Conservation (phyloP, 2,888 invertebrate species). For the Scotopteryx bipunctaria region DNA sequence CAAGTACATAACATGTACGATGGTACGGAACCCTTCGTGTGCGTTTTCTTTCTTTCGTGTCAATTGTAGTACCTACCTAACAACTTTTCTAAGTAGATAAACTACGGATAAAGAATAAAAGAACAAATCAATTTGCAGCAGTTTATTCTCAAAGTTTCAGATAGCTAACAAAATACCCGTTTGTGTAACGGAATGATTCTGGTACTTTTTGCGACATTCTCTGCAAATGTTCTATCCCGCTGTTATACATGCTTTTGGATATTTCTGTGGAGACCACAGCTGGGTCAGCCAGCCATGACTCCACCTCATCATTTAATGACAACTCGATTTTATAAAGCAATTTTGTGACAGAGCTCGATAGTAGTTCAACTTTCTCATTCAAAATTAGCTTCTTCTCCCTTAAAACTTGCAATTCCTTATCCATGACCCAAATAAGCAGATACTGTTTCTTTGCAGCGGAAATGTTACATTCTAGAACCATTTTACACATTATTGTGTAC, state of each 20-base stretch:
- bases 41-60: too few relatives aligned
- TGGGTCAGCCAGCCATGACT: conserved; percentile 80
- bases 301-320: conserved; percentile 69
- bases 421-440: conserved; percentile 85
- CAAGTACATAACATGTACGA: too few relatives aligned
- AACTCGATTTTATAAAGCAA: conserved; percentile 81
- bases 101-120: too few relatives aligned
- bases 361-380: conserved; percentile 60
- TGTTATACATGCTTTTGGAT: conserved; percentile 83
- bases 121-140: not conserved
- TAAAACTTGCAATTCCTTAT: conserved; percentile 82
- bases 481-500: conserved; percentile 79
- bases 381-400: conserved; percentile 55
- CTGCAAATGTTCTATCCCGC: conserved; percentile 80
- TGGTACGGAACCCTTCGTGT: too few relatives aligned
- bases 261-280: conserved; percentile 78
- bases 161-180: conserved; percentile 84
- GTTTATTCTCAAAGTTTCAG: conserved; percentile 66
- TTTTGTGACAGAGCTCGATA: conserved; percentile 79
- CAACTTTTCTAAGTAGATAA: too few relatives aligned
- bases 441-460: conserved; percentile 73
- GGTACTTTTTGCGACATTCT: conserved; percentile 82
- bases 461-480: conserved; percentile 78
- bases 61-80: too few relatives aligned
- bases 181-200: conserved; percentile 77